Base-by-base conservation (phyloP, 2,797 vertebrate species). In the Falco novaeseelandiae region DNA sequence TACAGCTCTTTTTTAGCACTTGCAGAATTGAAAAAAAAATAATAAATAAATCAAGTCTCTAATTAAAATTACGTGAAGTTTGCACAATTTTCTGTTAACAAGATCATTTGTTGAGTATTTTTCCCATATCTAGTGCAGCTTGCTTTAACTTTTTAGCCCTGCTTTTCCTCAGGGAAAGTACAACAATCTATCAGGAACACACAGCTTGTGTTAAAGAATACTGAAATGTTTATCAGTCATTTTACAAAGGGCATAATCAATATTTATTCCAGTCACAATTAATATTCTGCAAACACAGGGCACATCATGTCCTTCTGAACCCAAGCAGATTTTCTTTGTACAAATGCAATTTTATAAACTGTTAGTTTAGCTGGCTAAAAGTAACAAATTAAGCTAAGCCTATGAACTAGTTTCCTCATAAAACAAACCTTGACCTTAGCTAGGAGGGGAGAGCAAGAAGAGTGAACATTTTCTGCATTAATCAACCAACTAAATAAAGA, bases 241-340 rank as follows among this genome's bases (percentile, higher is more conserved):
- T 93, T 97, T 89, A 51, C 27, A 72, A 78, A 95, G 32, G 46
- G 18, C 20, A 61, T 81, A 87, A 96, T 96, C 89, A 86, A 92
- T 96, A 92, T 94, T 96, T 95, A 87, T 94, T 87, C 67, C 48
- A 74, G 83, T 74, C 84, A 91, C 84, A 87, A 73, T 71, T 96
- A 94, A 95, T 89, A 85, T 67, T 85, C 69, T 93, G 90, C 58
- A 91, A 94, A 87, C 81, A 93, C 32, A 32, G 21, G 40, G 57
- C 46, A 92, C 72, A 85, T 85, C 34, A 17, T 62, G 89, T 86
- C 57, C 78, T 89, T 78, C 83, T 93, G 71, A 89, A 92, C 52
- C 30, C 51, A 58, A 81, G 63, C 0, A 57, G 59, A 25, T 79
- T 94, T 92, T 89, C 40, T 83, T 65, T 82, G 30, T 57, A 59